These are phyloP conservation scores for Cnemophilus loriae DNA, from an alignment of 2,113 vertebrate species.

Conservation along the genomic window DNA sequence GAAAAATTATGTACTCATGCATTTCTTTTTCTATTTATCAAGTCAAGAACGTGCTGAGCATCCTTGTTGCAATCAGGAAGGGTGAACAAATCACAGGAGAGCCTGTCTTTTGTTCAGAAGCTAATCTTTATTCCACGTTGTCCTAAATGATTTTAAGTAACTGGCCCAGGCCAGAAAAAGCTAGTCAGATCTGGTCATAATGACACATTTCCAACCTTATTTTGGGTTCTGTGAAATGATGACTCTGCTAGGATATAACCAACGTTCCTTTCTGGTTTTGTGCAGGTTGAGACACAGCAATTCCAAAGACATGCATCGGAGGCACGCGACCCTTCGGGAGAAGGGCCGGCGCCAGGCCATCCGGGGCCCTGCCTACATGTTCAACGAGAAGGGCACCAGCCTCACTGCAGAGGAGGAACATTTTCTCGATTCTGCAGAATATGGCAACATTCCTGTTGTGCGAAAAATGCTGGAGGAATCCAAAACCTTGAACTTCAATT, in stretches of 20 bases:
- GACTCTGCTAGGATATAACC: not conserved
- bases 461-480: slow-evolving; percentile 97
- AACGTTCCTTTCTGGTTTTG: not conserved
- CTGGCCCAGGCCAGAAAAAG: not conserved
- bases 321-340: slow-evolving; percentile 90
- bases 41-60: not conserved
- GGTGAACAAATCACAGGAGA: not conserved
- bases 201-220: not conserved
- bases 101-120: not conserved
- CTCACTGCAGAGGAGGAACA: slow-evolving; percentile 91
- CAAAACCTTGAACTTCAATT: slow-evolving; percentile 94
- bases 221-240: not conserved
- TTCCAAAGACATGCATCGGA: slow-evolving; percentile 85
- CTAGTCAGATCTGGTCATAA: not conserved
- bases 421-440: slow-evolving; percentile 92
- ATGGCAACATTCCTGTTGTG: slow-evolving; percentile 95
- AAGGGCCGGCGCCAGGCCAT: slow-evolving; percentile 95
- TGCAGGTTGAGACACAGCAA: slow-evolving; percentile 68
- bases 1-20: not conserved
- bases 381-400: slow-evolving; percentile 91
- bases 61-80: not conserved
- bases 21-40: not conserved
- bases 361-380: slow-evolving; percentile 96
- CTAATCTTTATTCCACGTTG: not conserved
- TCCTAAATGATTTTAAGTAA: not conserved